Evolutionary conservation across 2,113 vertebrate genomes (phyloP), one percentile per base, ranked within the genome.

Genomic region (Lampris megalopsis): DNA sequence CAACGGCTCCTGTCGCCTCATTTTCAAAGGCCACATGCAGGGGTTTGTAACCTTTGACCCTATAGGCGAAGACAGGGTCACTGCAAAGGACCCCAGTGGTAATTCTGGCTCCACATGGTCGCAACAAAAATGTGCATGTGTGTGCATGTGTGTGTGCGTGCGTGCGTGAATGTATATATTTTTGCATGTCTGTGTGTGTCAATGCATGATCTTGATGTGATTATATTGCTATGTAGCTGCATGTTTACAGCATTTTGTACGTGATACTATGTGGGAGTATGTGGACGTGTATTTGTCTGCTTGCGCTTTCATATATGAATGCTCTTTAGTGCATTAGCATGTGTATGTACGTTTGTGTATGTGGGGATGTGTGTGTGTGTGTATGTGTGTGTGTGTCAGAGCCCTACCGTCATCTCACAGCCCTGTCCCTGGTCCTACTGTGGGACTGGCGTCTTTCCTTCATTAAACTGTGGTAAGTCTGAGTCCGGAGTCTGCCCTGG

Each of bases 401-500:
- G 63, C 50, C 65, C 60, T 49, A 11, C n/a, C 2, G 42, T 75
- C 63, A 58, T 24, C 70, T 56, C 13, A n/a, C 1, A n/a, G 54
- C 53, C 24, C 67, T 56, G 81, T 67, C 50, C 68, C 35, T 43
- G 77, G 80, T 83, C 86, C 85, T 47, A 86, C 75, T 86, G 86
- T 68, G 24, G 24, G 82, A 68, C 84, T 89, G 89, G 88, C 82
- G 74, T 93, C 90, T 88, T 75, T 65, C 1, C 37, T 86, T 90
- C 89, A 81, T 93, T 92, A 94, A 93, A 93, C 85, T 76, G 85
- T 62, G 45, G 83, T 63, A 58, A 83, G 84, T 80, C 83, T 50
- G 75, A 81, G 79, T 36, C 62, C 70, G 48, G 63, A 13, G 60
- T 77, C 84, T 80, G 68, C 71, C 1, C 6, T 64, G 10, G 8